Evolutionary conservation across 2,113 vertebrate species (phyloP), one percentile per base, ranked within the genome.

Genomic region (Phylloscopus trochilus): DNA sequence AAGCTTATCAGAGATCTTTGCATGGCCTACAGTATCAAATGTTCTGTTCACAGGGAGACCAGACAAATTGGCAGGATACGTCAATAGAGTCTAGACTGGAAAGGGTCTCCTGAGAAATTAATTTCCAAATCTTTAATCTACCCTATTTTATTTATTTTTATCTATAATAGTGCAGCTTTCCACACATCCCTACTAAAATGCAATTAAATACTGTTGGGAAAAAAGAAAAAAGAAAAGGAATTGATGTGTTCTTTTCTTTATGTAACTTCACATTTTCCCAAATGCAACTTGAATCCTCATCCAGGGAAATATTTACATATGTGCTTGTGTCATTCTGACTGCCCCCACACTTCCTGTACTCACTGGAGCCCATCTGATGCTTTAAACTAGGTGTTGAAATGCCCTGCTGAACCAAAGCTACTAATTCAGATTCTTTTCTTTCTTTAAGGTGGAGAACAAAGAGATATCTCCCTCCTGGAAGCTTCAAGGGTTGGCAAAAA

Each of bases 1-100:
- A 62, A 90, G 46, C 69, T 94, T 95, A 94, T 92, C 87, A 84
- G 49, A 81, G 66, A 92, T 92, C 89, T 94, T 39, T 82, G 70
- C 2, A 8, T 31, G 93, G 89, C 86, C 79, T 68, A 19, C 22
- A 27, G 80, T 84, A 81, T 94, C 90, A 80, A 92, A 87, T 91
- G 70, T 60, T 89, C 39, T n/a, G 53, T 93, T 96, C 90, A 85
- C 75, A 49, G 70, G 77, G 70, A 95, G 58, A 96, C 11, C 77
- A 87, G 72, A 70, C 86, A 94, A 78, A 96, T 78, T 84, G 77
- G 77, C 80, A 91, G 77, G 80, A 87, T 83, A 63, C 41, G 43
- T 77, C 92, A 80, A 55, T 6, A 75, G 15, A 86, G 73, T 91
- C 92, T 88, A 85, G 93, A 88, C 96, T 80, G 53, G 15, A 79